phyloP scores from a whole-genome alignment of 2,888 invertebrate genomes.

The Mystacides longicornis region DNA sequence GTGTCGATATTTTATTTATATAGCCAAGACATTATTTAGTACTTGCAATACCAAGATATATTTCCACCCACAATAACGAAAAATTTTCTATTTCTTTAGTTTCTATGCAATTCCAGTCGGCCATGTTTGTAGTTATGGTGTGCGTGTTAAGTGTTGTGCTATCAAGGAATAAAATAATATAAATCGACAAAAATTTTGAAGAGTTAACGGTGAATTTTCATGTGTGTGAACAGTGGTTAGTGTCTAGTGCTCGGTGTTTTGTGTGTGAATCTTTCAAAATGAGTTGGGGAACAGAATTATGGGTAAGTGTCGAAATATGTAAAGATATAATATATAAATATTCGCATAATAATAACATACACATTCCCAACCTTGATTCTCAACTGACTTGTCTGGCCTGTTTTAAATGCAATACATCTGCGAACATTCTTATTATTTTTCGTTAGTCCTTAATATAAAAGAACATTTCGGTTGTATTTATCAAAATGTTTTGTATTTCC shows the following conservation, averaged over 20 bases:
- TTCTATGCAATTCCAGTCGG: slow-evolving; percentile 13
- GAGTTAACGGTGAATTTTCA: slow-evolving; percentile 17
- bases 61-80: neutral
- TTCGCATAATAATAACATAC: slow-evolving; percentile 1
- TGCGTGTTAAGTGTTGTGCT: slow-evolving; percentile 16
- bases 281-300: slow-evolving; percentile 63
- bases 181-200: slow-evolving; percentile 15
- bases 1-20: too few relatives aligned
- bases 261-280: slow-evolving; percentile 42
- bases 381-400: neutral
- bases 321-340: neutral
- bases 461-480: too few relatives aligned
- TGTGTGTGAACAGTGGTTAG: slow-evolving; percentile 22
- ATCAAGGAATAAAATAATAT: slow-evolving; percentile 5
- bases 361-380: slow-evolving; percentile 11
- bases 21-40: too few relatives aligned
- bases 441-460: too few relatives aligned
- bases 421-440: too few relatives aligned
- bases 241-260: slow-evolving; percentile 19
- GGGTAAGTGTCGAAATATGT: slow-evolving; percentile 45
- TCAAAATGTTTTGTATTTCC: too few relatives aligned
- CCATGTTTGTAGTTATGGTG: slow-evolving; percentile 19
- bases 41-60: neutral
- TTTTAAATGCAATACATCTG: too few relatives aligned
- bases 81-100: neutral